A percentile compares a stretch with the other conserved stretches of the same genome.
These are phyloP conservation scores for Otocyon megalotis DNA, from an alignment of 2,113 vertebrate species.

Conservation along the genomic window DNA sequence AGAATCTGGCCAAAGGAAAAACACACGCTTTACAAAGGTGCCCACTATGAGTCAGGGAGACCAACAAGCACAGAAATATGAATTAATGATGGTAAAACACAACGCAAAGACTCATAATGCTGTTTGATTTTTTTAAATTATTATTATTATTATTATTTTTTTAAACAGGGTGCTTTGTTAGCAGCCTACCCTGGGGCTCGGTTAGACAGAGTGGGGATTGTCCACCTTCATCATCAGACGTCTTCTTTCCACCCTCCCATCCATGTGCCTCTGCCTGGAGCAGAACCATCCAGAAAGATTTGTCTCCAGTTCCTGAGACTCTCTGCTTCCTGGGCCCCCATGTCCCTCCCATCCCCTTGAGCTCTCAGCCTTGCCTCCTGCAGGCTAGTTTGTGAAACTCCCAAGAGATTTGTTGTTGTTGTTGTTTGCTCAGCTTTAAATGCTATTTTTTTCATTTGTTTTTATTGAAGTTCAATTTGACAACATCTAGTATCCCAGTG, in stretches of 20 bases:
- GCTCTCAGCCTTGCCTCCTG: not conserved
- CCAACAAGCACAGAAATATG: not conserved
- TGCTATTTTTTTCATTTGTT: no score
- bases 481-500: no score
- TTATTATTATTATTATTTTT: no score
- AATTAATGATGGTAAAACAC: not conserved
- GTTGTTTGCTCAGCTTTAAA: no score
- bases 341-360: fast-evolving
- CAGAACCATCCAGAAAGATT: not conserved
- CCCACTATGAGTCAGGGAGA: not conserved
- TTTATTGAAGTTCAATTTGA: no score
- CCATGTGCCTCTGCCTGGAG: no score
- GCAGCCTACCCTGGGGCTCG: not conserved
- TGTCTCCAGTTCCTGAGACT: not conserved
- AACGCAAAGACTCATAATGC: not conserved
- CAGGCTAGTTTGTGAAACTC: not conserved
- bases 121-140: not conserved
- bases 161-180: not conserved
- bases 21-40: not conserved
- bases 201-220: no score
- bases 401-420: not conserved
- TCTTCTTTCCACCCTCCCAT: fast-evolving
- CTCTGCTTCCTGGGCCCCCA: no score
- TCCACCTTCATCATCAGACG: fast-evolving
- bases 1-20: not conserved